Conservation (phyloP, 2,113 vertebrate species). For the Ceyx cyanopectus region DNA sequence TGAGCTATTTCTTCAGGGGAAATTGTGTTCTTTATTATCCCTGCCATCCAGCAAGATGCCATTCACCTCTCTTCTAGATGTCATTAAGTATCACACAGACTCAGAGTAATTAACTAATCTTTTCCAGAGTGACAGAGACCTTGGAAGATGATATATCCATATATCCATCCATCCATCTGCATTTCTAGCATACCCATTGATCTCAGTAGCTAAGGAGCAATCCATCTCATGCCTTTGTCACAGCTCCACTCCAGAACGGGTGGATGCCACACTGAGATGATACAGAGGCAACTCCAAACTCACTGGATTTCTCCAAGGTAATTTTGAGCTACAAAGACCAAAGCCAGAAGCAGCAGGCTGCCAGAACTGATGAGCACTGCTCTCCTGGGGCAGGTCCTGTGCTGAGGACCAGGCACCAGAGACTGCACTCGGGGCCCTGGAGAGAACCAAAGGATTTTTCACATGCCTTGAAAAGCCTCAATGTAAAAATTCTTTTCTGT, state of each 20-base stretch:
- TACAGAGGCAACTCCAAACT: not conserved
- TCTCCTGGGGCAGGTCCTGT: not conserved
- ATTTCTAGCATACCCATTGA: not conserved
- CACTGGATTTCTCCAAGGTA: not conserved
- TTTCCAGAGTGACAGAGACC: not conserved
- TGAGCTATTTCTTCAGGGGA: constrained; percentile 75
- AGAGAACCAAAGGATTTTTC: not conserved
- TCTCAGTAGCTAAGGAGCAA: not conserved
- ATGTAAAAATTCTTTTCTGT: not conserved
- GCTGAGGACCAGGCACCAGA: not conserved
- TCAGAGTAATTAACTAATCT: constrained; percentile 1
- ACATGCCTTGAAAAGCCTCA: not conserved
- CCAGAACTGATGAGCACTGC: not conserved
- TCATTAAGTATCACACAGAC: not conserved
- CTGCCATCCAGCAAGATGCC: constrained; percentile 36
- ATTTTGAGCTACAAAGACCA: not conserved
- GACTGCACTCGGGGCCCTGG: not conserved
- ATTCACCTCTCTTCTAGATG: constrained; percentile 30
- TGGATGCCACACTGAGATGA: not conserved
- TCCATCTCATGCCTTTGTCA: not conserved
- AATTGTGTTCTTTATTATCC: constrained; percentile 56
- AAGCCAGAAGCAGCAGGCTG: not conserved
- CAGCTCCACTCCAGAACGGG: not conserved
- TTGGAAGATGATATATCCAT: not conserved
- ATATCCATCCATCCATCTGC: not conserved